Base-by-base conservation (phyloP, 2,113 vertebrate species). In the Donacobius atricapilla region DNA sequence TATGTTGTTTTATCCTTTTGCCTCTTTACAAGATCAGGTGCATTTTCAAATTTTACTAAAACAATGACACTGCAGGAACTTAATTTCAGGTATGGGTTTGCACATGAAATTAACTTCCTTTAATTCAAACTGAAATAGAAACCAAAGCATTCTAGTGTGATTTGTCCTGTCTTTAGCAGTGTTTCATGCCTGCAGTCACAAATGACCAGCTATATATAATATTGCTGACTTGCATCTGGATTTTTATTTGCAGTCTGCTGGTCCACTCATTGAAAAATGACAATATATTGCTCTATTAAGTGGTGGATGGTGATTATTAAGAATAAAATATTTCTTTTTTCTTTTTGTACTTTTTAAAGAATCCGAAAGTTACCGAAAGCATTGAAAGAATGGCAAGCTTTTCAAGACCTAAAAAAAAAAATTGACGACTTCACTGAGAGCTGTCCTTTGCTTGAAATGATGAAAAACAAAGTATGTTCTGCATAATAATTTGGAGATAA, bases 381-480 rank as follows among this genome's bases (percentile, higher is more conserved):
- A 6, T 35, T 99, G 95, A 99, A 98, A 93, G 98, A 99, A 79
- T 98, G 98, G 98, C 97, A 98, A 94, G 98, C 98, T 42, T 99
- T 98, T 92, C 96, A 97, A 83, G 98, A 99, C 47, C 95, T 99
- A 33, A 99, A 99, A 96, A 98, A 97, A 65, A 98, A 90, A 53
- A 98, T 98, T 25, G 98, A 98, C 92, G 98, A 99, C 97, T 99
- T 99, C 96, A 97, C 96, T 27, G 98, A 98, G 86, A 98, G 94
- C 57, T 99, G 98, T 82, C 98, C 98, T 53, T 97, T 99, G 79
- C 98, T 99, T 93, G 96, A 97, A 97, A 98, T 99, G 98, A 98
- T 99, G 98, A 96, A 98, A 91, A 98, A 98, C 97, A 98, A 99
- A 97, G 98, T 98, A 84, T 47, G 94, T 93, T 92, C 39, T 23